phyloP scores from a whole-genome alignment of 2,888 invertebrate genomes.

The Oscheius sp. region DNA sequence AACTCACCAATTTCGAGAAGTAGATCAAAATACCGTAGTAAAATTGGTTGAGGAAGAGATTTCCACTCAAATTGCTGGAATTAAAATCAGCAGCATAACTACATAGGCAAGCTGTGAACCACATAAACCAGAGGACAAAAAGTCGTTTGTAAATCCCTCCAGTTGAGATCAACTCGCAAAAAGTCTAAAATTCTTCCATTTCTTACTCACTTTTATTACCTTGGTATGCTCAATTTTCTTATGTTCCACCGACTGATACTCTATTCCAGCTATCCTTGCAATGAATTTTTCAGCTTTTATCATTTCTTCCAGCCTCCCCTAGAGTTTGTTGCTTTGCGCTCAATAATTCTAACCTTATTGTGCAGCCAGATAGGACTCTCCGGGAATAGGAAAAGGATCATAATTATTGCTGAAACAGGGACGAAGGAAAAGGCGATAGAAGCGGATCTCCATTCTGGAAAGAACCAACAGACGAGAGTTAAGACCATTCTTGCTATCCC shows the following conservation, averaged over 20 bases:
- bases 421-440: conserved; percentile 58
- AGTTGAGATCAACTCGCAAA: conserved; percentile 55
- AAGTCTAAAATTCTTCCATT: conserved; percentile 30
- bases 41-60: conserved; percentile 66
- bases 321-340: too few species aligned
- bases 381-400: conserved; percentile 65
- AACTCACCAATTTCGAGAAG: conserved; percentile 65
- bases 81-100: conserved; percentile 68
- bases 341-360: conserved; percentile 44
- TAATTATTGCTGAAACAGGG: conserved; percentile 60
- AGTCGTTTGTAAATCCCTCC: conserved; percentile 55
- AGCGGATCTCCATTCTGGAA: conserved; percentile 64
- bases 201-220: conserved; percentile 30
- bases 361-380: conserved; percentile 69
- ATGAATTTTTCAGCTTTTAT: conserved; percentile 58
- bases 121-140: conserved; percentile 68
- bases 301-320: conserved; percentile 60
- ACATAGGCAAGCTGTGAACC: conserved; percentile 53
- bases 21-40: conserved; percentile 66
- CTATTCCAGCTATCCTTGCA: conserved; percentile 60
- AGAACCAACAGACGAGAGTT: conserved; percentile 58
- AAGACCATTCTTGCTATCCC: conserved; percentile 58
- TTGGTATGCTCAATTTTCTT: conserved; percentile 57
- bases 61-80: conserved; percentile 63
- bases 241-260: conserved; percentile 55